Percentiles rank a stretch among this genome's conserved stretches.
These are phyloP conservation scores for Festucalex cinctus DNA, from an alignment of 2,113 vertebrate species.

Conservation along the genomic window DNA sequence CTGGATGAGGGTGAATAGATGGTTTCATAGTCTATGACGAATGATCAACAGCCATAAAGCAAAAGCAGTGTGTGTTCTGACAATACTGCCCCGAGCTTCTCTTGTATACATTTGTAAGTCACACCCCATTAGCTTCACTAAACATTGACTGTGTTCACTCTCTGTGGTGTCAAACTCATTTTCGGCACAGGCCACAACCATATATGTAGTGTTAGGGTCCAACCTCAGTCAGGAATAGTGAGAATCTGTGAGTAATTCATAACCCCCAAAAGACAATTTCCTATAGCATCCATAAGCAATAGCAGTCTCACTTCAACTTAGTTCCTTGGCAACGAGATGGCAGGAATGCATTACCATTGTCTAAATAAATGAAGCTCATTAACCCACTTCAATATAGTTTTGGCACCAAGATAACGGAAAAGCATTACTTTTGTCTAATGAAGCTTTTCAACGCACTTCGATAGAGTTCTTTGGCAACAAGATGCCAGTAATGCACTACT, in stretches of 20 bases:
- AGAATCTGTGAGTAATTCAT: too few relatives aligned
- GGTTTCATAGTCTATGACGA: neutral
- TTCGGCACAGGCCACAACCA: too few relatives aligned
- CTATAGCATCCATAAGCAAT: too few relatives aligned
- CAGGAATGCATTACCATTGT: neutral
- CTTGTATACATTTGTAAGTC: neutral
- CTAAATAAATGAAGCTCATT: neutral
- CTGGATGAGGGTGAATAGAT: neutral
- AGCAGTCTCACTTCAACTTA: too few relatives aligned
- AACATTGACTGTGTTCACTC: neutral
- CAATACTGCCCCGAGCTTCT: neutral
- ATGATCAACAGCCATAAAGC: neutral
- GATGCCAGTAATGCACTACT: too few relatives aligned
- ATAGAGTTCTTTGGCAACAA: too few relatives aligned
- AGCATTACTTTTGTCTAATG: too few relatives aligned
- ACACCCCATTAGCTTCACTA: neutral
- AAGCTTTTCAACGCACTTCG: too few relatives aligned
- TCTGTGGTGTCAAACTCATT: neutral
- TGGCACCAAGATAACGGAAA: too few relatives aligned
- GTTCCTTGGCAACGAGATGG: neutral
- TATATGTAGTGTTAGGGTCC: too few relatives aligned
- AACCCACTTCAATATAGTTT: neutral
- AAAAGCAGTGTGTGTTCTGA: neutral
- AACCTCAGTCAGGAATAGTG: neutral
- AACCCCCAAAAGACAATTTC: too few relatives aligned